Base-by-base conservation (phyloP, 2,797 vertebrate genomes). In the Pangasius krempfi region DNA sequence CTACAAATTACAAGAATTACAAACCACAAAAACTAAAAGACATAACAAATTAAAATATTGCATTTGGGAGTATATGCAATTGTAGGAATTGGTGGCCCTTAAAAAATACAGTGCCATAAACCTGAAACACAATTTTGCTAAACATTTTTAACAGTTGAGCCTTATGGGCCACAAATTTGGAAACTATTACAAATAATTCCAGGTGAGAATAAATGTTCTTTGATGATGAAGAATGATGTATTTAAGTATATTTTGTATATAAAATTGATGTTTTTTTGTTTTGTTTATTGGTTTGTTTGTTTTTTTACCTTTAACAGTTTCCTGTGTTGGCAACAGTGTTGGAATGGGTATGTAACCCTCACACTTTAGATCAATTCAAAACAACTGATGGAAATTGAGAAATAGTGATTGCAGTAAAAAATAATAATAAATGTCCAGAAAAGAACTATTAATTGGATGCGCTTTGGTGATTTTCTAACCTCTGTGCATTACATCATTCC, bases 271-370 rank as follows among this genome's bases (percentile, higher is more conserved):
- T 37, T 37, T 37, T 37, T 37, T 37, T 18, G n/a, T 33, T 22
- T 79, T 81, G 1, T 37, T 37, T 58, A 10, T 81, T 60, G 64
- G 5, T 52, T 52, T 54, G 6, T 56, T 54, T 30, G 1, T 80
- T 30, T 66, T 10, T 27, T 76, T 47, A 75, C 92, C 64, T 30
- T 92, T 90, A 73, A 89, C 94, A 99, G 98, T 99, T 91, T 97
- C 97, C 85, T 99, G 98, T 88, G 97, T 96, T 90, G 97, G 97
- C 93, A 97, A 95, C 92, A 97, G 94, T 86, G 93, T 96, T 88
- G 97, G 97, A 91, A 97, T 97, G 94, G 95, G 97, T 98, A 96
- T 96, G 97, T 95, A 85, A 79, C 27, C 18, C 8, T 47, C 3
- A 8, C 37, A n/a, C 30, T 44, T 64, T 14, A 82, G 7, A 83